These are phyloP conservation scores for Hestina assimilis DNA, from an alignment of 1,140 invertebrate genomes.

Conservation along the genomic window DNA sequence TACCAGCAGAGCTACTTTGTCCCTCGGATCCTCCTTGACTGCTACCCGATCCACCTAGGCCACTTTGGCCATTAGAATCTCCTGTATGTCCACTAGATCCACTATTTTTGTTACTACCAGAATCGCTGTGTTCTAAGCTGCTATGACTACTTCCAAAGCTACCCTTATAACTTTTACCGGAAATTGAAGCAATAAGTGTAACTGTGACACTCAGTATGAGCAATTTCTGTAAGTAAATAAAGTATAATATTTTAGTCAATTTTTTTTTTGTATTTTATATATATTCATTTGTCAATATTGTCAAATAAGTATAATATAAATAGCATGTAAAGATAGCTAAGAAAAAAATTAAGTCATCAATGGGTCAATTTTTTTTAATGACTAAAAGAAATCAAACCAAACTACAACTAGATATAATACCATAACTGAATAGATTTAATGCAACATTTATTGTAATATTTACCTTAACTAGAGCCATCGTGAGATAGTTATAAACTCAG, in stretches of 20 bases:
- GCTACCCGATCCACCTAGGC: not conserved
- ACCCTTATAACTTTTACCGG: conserved; percentile 1
- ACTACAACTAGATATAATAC: no score
- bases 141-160: conserved; percentile 1
- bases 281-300: not conserved
- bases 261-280: no score
- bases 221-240: conserved; percentile 6
- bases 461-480: conserved; percentile 17
- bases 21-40: conserved; percentile 6
- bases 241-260: not conserved
- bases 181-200: not conserved
- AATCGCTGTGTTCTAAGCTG: not conserved
- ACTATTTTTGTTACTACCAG: not conserved
- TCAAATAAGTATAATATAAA: not conserved
- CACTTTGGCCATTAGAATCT: not conserved
- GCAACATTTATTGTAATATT: no score
- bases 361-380: no score
- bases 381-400: no score
- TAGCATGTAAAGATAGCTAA: not conserved
- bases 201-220: conserved; percentile 3
- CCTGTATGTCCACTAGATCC: not conserved
- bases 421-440: no score
- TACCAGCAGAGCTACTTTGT: no score
- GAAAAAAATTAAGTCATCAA: no score
- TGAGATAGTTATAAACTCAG: not conserved